phyloP scores from a whole-genome alignment of 2,797 vertebrate species.

The Crenichthys baileyi region DNA sequence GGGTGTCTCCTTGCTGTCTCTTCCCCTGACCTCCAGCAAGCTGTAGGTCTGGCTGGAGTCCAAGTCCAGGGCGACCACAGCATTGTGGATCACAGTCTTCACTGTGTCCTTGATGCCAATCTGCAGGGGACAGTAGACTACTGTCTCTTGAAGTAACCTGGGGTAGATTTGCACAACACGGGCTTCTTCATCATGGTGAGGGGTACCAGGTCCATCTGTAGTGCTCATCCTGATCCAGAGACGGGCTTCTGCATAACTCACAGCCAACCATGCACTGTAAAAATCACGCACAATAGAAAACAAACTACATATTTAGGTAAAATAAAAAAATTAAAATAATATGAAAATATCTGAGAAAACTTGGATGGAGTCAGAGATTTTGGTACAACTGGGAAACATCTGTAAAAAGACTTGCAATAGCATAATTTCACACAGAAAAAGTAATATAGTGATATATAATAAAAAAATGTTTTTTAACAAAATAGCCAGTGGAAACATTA shows the following conservation, averaged over 20 bases:
- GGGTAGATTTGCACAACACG: slow-evolving; percentile 89
- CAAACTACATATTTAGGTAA: background rate
- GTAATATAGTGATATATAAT: no score
- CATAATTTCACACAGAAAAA: no score
- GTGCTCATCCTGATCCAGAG: slow-evolving; percentile 87
- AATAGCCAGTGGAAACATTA: no score
- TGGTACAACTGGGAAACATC: background rate
- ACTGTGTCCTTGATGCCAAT: slow-evolving; percentile 82
- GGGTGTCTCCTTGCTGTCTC: slow-evolving; percentile 80
- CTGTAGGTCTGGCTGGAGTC: slow-evolving; percentile 80
- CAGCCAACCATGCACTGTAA: slow-evolving; percentile 68
- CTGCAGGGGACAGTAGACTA: slow-evolving; percentile 81
- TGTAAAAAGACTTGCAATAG: background rate
- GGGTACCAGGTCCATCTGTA: slow-evolving; percentile 72
- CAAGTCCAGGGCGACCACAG: slow-evolving; percentile 78
- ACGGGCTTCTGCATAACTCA: slow-evolving; percentile 83
- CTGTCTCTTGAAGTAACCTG: slow-evolving; percentile 71
- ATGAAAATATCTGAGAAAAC: background rate
- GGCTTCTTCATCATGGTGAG: slow-evolving; percentile 68
- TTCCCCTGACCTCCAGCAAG: slow-evolving; percentile 89
- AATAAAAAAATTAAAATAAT: background rate
- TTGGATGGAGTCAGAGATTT: background rate
- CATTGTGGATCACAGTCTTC: slow-evolving; percentile 80
- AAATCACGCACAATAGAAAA: background rate
- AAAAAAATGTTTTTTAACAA: no score